Evolutionary conservation across 2,797 vertebrate genomes (phyloP).

Genomic region (Cryptoprocta ferox): DNA sequence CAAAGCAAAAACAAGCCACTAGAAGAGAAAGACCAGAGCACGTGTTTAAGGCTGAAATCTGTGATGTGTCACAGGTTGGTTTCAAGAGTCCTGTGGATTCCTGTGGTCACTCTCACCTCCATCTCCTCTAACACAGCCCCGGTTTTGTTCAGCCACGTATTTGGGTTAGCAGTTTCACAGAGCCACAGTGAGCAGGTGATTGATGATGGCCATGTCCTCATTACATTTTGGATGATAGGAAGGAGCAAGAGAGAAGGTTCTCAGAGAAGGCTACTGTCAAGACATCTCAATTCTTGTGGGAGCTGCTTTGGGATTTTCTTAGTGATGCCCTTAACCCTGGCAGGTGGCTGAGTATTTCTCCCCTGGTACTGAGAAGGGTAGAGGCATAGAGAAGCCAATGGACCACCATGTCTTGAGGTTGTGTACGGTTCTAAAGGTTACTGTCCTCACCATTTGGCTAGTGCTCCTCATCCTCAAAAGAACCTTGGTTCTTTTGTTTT

Average conservation of each 20-base stretch:
- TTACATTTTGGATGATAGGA: not conserved
- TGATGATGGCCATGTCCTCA: not conserved
- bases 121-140: not conserved
- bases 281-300: not conserved
- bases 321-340: not conserved
- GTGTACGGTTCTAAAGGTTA: not conserved
- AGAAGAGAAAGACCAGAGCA: not conserved
- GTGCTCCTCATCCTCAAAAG: not conserved
- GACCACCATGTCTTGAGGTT: not conserved
- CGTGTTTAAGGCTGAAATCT: not conserved
- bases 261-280: not conserved
- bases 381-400: not conserved
- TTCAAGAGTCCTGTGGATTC: not conserved
- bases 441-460: not conserved
- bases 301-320: not conserved
- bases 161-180: not conserved
- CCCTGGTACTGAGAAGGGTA: not conserved
- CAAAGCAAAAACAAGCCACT: not conserved
- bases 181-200: not conserved
- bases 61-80: not conserved
- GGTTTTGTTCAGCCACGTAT: not conserved
- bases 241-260: not conserved
- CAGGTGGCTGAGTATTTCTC: not conserved
- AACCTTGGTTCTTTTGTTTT: not conserved
- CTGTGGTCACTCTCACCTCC: not conserved